These are phyloP conservation scores for Philopotamus ludificatus DNA, from an alignment of 1,140 invertebrate genomes.

Conservation along the genomic window DNA sequence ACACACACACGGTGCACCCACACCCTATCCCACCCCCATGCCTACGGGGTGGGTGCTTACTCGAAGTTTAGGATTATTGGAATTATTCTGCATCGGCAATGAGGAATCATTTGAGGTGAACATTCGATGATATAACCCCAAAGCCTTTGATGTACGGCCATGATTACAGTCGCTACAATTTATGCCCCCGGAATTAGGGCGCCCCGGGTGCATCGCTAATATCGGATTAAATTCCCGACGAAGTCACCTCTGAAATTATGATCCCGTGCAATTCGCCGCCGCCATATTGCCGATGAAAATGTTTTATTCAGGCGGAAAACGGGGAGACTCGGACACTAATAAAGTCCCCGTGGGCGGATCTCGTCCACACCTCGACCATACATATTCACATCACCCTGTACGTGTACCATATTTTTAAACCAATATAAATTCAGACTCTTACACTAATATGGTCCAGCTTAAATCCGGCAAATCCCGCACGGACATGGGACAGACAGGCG, in stretches of 20 bases:
- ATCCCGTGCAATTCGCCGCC: neutral
- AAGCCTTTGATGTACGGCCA: conserved; percentile 29
- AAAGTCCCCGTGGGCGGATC: conserved; percentile 31
- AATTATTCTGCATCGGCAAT: conserved; percentile 31
- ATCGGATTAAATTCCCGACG: neutral
- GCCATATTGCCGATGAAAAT: conserved; percentile 29
- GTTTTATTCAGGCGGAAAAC: conserved; percentile 35
- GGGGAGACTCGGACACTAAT: conserved; percentile 32
- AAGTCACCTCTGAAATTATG: neutral
- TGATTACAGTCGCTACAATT: conserved; percentile 40
- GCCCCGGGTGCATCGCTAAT: neutral
- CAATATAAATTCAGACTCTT: no score
- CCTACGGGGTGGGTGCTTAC: neutral
- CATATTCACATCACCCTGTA: conserved; percentile 20
- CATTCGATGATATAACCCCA: conserved; percentile 35
- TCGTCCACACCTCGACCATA: conserved; percentile 33
- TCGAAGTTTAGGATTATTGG: conserved; percentile 21
- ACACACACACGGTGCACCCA: neutral
- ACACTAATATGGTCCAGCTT: neutral
- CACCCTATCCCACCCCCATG: neutral
- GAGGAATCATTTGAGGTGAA: conserved; percentile 38
- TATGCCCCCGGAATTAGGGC: no score
- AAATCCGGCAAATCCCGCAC: conserved; percentile 1
- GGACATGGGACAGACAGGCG: neutral
- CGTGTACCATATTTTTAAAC: no score